Percentiles rank a stretch among this genome's conserved stretches.
These are phyloP conservation scores for Nebria salina DNA, from an alignment of 2,888 invertebrate species.

Conservation along the genomic window DNA sequence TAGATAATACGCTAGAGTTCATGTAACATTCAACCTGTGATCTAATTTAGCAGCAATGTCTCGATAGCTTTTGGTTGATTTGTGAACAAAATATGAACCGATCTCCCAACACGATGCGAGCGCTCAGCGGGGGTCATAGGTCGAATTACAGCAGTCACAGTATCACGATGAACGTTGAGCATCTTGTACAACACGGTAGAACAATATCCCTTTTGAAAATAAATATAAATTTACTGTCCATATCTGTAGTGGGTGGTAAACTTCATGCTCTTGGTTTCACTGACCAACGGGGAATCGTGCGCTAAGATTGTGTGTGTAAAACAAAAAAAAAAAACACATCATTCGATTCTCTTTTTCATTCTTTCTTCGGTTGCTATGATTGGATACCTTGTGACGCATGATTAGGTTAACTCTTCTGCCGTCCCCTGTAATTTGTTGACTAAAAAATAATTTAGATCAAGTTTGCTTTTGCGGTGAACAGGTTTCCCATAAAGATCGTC, in stretches of 20 bases:
- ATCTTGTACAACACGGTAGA: background rate
- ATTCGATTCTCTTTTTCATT: slow-evolving; percentile 1
- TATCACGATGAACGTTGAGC: slow-evolving; percentile 22
- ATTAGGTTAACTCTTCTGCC: slow-evolving; percentile 43
- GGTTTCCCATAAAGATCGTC: background rate
- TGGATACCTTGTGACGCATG: slow-evolving; percentile 27
- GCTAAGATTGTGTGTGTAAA: slow-evolving; percentile 51
- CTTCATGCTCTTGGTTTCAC: slow-evolving; percentile 57
- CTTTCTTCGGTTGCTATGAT: background rate
- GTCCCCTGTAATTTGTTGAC: slow-evolving; percentile 43
- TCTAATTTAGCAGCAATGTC: background rate
- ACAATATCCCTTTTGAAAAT: slow-evolving; percentile 22
- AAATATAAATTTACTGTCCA: slow-evolving; percentile 60
- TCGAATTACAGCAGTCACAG: slow-evolving; percentile 18
- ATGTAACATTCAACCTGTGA: background rate
- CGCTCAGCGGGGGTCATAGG: slow-evolving; percentile 6
- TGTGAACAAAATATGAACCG: slow-evolving; percentile 3
- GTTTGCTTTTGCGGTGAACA: slow-evolving; percentile 22
- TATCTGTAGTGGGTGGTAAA: slow-evolving; percentile 60
- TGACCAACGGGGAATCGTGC: slow-evolving; percentile 53
- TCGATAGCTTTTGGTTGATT: background rate
- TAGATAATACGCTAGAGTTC: background rate
- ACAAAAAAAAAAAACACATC: slow-evolving; percentile 2
- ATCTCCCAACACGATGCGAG: background rate
- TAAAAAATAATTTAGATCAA: slow-evolving; percentile 44